These are phyloP conservation scores for Catocala sponsa DNA, from an alignment of 2,888 invertebrate species.

Conservation along the genomic window DNA sequence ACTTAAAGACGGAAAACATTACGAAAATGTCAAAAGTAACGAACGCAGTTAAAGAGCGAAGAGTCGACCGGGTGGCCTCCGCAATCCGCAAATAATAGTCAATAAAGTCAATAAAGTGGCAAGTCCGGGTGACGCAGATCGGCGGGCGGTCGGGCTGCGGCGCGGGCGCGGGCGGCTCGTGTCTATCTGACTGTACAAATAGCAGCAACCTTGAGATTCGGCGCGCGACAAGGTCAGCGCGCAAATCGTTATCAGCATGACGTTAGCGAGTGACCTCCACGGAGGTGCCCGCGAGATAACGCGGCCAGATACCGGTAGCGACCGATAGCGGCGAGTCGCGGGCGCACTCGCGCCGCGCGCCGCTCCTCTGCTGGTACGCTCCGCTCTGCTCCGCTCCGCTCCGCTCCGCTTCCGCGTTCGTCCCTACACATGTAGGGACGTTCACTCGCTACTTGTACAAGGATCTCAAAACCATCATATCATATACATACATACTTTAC, in stretches of 20 bases:
- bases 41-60: conserved; percentile 53
- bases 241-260: conserved; percentile 87
- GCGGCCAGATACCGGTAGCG: conserved; percentile 76
- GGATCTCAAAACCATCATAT: no score
- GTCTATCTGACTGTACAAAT: conserved; percentile 85
- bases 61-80: conserved; percentile 70
- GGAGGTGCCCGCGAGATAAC: conserved; percentile 84
- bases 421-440: background rate
- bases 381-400: conserved; percentile 42
- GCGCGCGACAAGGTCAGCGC: conserved; percentile 87
- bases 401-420: conserved; percentile 39
- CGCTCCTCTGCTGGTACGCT: conserved; percentile 33
- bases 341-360: conserved; percentile 49
- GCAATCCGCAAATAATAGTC: conserved; percentile 76
- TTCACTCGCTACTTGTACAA: no score
- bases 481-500: no score
- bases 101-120: conserved; percentile 75
- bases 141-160: conserved; percentile 55
- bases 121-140: conserved; percentile 76
- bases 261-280: conserved; percentile 85
- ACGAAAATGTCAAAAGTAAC: conserved; percentile 47
- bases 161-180: conserved; percentile 64
- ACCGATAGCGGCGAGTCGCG: conserved; percentile 74
- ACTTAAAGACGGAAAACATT: conserved; percentile 21
- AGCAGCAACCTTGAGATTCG: conserved; percentile 86